Evolutionary conservation across 1,140 invertebrate genomes (phyloP), one percentile per base, ranked within the genome.

Genomic region (Bombus huntii): DNA sequence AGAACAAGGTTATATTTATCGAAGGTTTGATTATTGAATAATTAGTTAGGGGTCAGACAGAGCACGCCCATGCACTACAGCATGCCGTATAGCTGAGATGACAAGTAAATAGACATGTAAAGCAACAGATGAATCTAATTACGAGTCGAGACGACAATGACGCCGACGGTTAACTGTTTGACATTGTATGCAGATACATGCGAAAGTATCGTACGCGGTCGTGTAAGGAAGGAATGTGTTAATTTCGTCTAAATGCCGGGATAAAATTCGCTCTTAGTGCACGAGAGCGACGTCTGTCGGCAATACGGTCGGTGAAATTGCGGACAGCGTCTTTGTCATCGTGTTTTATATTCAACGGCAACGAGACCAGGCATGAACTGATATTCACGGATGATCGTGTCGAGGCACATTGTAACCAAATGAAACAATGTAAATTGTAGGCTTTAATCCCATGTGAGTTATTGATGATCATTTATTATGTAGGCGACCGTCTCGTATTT

Each of bases 141-240:
- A 62, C 42, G 53, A 31, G 81, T 22, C 57, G 42, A 66, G 72
- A 72, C 81, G 44, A 70, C 62, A 83, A 77, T 83, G 44, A 77
- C 53, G 44, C 59, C 73, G 57, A 65, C 71, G 10, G 42, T 65
- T 25, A 79, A 66, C 25, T 25, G 65, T 53, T 70, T 18, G 47
- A 70, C 66, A 84, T 84, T 84, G 82, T 84, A 78, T 84, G 82
- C 66, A 84, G 82, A 83, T 76, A 66, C n/a, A 9, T 25, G 28
- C 6, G 25, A 6, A 25, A 22, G 47, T 6, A 44, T 59, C n/a
- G n/a, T 31, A n/a, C 8, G 62, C 31, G 59, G 39, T 81, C 37
- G 15, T 18, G 47, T 75, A 39, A 12, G 25, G 15, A 37, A 78
- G 59, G 82, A 79, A 59, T 44, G 75, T 66, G 31, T 79, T 71